A percentile compares a stretch with the other conserved stretches of the same genome.
These are phyloP conservation scores for Dryocosmus kuriphilus DNA, from an alignment of 2,888 invertebrate species.

Conservation along the genomic window DNA sequence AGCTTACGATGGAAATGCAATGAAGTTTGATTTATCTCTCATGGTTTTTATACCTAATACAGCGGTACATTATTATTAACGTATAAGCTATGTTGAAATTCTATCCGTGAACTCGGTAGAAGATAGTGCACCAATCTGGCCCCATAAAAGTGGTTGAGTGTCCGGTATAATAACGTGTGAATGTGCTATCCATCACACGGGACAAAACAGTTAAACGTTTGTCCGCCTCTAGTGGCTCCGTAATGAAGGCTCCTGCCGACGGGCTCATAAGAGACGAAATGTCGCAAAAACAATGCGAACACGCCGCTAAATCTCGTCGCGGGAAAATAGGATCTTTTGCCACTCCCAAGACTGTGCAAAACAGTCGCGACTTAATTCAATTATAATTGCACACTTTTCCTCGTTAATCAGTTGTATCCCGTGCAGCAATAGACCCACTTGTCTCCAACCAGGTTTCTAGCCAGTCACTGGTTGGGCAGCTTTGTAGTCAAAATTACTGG, in stretches of 20 bases:
- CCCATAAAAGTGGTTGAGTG: slow-evolving; percentile 69
- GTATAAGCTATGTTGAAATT: too few species aligned
- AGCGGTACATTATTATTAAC: too few species aligned
- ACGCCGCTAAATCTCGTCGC: slow-evolving; percentile 26
- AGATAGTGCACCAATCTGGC: slow-evolving; percentile 67
- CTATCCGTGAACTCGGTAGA: slow-evolving; percentile 8
- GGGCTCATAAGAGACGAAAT: slow-evolving; percentile 51
- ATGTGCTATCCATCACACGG: slow-evolving; percentile 72
- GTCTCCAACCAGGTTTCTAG: too few species aligned
- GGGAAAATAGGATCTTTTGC: slow-evolving; percentile 39
- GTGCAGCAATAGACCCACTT: too few species aligned
- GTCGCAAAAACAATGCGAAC: slow-evolving; percentile 56
- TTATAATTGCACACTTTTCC: neutral
- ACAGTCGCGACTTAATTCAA: neutral
- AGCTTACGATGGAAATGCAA: too few species aligned
- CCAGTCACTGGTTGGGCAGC: too few species aligned
- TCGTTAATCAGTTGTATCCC: neutral
- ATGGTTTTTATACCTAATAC: too few species aligned
- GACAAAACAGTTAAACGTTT: slow-evolving; percentile 72
- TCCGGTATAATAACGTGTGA: slow-evolving; percentile 74
- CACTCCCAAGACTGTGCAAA: neutral
- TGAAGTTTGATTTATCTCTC: too few species aligned
- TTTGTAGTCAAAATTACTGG: too few species aligned
- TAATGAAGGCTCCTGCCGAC: slow-evolving; percentile 63
- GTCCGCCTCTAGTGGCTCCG: slow-evolving; percentile 51